Conservation (phyloP, 2,888 invertebrate genomes). For the Eristalis pertinax region DNA sequence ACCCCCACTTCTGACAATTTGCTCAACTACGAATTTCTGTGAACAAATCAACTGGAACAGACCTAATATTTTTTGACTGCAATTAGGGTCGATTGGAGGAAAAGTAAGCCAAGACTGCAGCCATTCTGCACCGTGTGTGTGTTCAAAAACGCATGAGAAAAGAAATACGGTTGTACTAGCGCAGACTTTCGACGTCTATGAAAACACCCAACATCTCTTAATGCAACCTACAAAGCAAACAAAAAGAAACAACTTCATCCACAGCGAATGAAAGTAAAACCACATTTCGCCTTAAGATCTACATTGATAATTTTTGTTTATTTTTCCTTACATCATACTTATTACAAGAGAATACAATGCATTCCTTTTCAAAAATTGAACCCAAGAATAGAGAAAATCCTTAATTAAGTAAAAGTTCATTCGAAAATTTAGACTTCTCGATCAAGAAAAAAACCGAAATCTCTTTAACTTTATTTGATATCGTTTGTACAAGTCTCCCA, state of each 20-base stretch:
- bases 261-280: background rate
- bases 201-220: too few relatives aligned
- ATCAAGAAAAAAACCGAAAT: constrained; percentile 40
- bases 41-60: too few relatives aligned
- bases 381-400: background rate
- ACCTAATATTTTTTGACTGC: too few relatives aligned
- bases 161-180: too few relatives aligned
- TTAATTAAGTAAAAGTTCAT: background rate
- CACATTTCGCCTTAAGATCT: background rate
- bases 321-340: constrained; percentile 53
- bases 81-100: too few relatives aligned
- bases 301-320: constrained; percentile 34
- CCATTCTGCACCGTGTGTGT: too few relatives aligned
- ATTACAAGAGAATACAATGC: constrained; percentile 37
- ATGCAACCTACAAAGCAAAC: too few relatives aligned
- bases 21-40: too few relatives aligned
- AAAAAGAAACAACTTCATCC: background rate
- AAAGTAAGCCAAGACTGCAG: too few relatives aligned
- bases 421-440: background rate
- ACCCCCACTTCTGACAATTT: too few relatives aligned
- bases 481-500: constrained; percentile 55
- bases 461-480: constrained; percentile 16
- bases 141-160: too few relatives aligned
- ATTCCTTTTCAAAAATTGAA: constrained; percentile 14
- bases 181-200: too few relatives aligned